A percentile compares a stretch with the other conserved stretches of the same genome.
phyloP scores from a whole-genome alignment of 2,113 vertebrate species.

The Athene cunicularia region DNA sequence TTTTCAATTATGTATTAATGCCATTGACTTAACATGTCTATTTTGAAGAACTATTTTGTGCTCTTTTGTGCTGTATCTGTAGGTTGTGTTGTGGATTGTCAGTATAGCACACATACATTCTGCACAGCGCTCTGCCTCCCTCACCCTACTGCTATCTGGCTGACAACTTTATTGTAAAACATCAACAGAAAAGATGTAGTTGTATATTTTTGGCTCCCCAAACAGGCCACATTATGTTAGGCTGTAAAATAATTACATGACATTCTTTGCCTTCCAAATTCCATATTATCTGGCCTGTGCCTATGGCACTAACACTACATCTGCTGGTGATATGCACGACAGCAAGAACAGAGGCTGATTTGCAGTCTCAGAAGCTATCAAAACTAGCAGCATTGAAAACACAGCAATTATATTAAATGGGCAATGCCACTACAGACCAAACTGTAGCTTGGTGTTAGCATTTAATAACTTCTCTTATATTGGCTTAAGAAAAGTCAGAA shows the following conservation, averaged over 20 bases:
- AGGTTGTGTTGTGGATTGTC: neutral
- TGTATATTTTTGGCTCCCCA: neutral
- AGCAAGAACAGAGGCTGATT: conserved; percentile 21
- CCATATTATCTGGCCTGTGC: conserved; percentile 39
- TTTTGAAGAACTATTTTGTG: neutral
- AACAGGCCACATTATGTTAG: conserved; percentile 10
- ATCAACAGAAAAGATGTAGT: neutral
- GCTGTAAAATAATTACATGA: conserved; percentile 49
- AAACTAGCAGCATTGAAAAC: conserved; percentile 5
- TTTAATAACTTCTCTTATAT: neutral
- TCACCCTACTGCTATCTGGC: neutral
- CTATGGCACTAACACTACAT: conserved; percentile 40
- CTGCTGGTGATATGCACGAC: conserved; percentile 43
- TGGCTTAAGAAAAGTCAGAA: neutral
- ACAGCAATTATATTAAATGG: conserved; percentile 27
- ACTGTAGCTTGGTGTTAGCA: neutral
- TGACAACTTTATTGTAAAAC: conserved; percentile 37
- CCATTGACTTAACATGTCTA: neutral
- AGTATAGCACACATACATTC: neutral
- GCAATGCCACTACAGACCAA: neutral
- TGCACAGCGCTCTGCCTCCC: neutral
- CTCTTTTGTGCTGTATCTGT: neutral
- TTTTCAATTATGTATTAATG: neutral
- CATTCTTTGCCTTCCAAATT: conserved; percentile 46
- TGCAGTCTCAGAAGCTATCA: conserved; percentile 16